Base-by-base conservation (phyloP, 2,888 invertebrate species). In the Leucozona laternaria region DNA sequence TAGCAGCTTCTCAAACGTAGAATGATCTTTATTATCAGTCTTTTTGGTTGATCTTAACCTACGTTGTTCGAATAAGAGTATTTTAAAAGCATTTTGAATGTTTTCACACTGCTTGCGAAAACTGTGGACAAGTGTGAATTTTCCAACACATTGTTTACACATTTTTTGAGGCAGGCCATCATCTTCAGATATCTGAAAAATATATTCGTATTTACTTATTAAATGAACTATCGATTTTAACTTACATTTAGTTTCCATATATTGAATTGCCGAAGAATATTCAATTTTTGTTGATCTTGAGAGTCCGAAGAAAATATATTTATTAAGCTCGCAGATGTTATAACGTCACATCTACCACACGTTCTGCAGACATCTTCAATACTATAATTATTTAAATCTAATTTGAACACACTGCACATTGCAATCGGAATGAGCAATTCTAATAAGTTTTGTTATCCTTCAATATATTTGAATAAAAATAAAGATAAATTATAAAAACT, bases 371-470 rank as follows among this genome's bases (percentile, higher is more conserved):
- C 86, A 75, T 86, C 86, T 75, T 86, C 86, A 20, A 86, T 75
- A 25, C 64, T 82, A 37, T 82, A 86, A 37, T 82, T 86, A 45
- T 53, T 82, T 71, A 86, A 45, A 60, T 86, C 82, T 70, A 86
- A 66, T 73, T 78, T 86, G 28, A 86, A 86, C 45, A 79, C 86
- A 75, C 78, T 82, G 66, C 86, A 86, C 86, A 86, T 86, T 75
- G 71, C 82, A 71, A 70, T 40, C 11, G 6, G 15, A 28, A 17
- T 58, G 71, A 71, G 66, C 6, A 28, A 28, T 28, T 64, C 43
- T 43, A 4, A 43, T 28, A 11, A 45, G 43, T 25, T 43, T n/a
- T 60, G 28, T 0, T 58, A 58, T 13, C 8, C 3, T 28, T 28
- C 1, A 43, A 11, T 17, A 2, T 43, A 40, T 2, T 7, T 60